Conservation (phyloP, 2,888 invertebrate species). For the Leptopterna dolabrata region DNA sequence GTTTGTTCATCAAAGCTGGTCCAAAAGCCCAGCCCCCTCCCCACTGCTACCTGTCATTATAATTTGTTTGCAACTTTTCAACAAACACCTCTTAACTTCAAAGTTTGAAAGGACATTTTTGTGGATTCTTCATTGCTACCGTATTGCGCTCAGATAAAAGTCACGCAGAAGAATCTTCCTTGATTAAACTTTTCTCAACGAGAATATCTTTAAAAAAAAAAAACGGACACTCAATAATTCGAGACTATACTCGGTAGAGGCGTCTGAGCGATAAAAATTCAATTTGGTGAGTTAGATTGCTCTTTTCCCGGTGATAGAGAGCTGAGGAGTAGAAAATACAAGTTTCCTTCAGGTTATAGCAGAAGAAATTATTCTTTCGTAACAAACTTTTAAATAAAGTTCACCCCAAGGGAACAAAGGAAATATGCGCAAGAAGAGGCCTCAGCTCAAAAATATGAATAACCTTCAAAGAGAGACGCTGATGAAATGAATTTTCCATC, state of each 20-base stretch:
- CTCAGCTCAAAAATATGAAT: background rate
- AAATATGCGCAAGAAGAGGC: background rate
- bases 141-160: background rate
- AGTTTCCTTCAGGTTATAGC: slow-evolving; percentile 34
- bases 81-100: background rate
- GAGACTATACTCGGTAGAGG: background rate
- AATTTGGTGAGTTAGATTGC: slow-evolving; percentile 47
- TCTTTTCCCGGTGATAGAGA: slow-evolving; percentile 32
- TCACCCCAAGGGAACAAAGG: slow-evolving; percentile 24
- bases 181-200: background rate
- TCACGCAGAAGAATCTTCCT: background rate
- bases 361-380: slow-evolving; percentile 36
- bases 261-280: slow-evolving; percentile 39
- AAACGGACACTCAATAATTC: background rate
- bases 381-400: slow-evolving; percentile 40
- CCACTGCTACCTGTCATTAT: background rate
- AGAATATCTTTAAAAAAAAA: background rate
- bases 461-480: slow-evolving; percentile 14
- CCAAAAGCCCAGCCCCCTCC: too few species aligned
- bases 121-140: background rate
- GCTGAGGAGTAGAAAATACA: slow-evolving; percentile 10
- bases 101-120: background rate
- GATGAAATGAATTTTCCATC: slow-evolving; percentile 39
- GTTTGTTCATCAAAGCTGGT: background rate
- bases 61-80: background rate